Percentiles rank a stretch among this genome's conserved stretches.
Conservation (phyloP, 2,113 vertebrate genomes). For the Bostrychus sinensis region DNA sequence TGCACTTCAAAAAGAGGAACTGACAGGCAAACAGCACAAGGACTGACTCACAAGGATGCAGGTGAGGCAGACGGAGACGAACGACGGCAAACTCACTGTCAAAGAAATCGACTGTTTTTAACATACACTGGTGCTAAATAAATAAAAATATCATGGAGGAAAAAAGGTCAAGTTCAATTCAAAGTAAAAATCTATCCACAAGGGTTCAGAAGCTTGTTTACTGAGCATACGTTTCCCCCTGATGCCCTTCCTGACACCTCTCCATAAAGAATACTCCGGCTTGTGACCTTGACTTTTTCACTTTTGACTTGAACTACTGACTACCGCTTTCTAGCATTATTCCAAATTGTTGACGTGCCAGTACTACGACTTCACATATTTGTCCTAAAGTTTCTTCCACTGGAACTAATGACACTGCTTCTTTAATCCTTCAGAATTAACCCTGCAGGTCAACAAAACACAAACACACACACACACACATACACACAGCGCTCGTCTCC, state of each 20-base stretch:
- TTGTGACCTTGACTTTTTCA: no score
- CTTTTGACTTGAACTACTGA: no score
- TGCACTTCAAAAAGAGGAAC: slow-evolving; percentile 12
- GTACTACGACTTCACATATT: slow-evolving; percentile 20
- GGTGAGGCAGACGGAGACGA: slow-evolving; percentile 15
- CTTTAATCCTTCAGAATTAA: slow-evolving; percentile 66
- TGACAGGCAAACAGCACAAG: slow-evolving; percentile 4
- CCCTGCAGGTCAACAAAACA: slow-evolving; percentile 49
- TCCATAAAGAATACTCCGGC: no score
- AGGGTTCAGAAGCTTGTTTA: no score
- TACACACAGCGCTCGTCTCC: slow-evolving; percentile 7
- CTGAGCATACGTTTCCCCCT: no score
- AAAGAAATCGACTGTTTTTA: slow-evolving; percentile 17
- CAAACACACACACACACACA: slow-evolving; percentile 27
- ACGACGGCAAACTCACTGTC: slow-evolving; percentile 22
- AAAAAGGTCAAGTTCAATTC: not conserved
- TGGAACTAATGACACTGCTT: slow-evolving; percentile 61
- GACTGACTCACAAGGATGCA: slow-evolving; percentile 19
- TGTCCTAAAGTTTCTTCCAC: slow-evolving; percentile 53
- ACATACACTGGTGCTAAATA: no score
- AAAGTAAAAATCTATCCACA: no score
- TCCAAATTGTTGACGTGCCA: not conserved
- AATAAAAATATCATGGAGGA: no score
- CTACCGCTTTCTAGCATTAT: not conserved
- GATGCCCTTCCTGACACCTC: no score